Percentiles rank a stretch among this genome's conserved stretches.
These are phyloP conservation scores for Rhea americana DNA, from an alignment of 2,113 vertebrate genomes.

Conservation along the genomic window DNA sequence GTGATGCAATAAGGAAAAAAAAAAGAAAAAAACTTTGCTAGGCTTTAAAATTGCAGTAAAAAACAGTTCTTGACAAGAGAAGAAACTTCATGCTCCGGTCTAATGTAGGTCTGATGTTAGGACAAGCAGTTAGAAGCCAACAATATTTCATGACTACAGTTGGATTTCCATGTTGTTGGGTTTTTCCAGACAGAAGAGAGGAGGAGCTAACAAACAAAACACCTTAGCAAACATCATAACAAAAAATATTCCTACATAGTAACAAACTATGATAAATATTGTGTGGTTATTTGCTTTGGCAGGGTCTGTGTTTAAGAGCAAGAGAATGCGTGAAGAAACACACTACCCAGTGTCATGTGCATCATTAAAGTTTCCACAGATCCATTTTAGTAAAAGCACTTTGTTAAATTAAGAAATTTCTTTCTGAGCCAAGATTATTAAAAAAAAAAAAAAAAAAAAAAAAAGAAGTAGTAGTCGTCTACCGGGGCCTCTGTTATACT, in stretches of 20 bases:
- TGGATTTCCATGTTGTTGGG: constrained; percentile 13
- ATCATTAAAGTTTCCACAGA: constrained; percentile 49
- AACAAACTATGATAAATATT: constrained; percentile 68
- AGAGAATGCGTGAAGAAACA: constrained; percentile 64
- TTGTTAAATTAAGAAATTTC: constrained; percentile 40
- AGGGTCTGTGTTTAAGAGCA: constrained; percentile 32
- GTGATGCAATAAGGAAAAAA: background rate
- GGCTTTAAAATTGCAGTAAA: background rate
- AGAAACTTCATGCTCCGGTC: background rate
- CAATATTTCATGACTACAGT: background rate
- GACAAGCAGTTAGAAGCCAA: background rate
- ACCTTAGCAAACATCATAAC: constrained; percentile 14
- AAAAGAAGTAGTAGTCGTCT: background rate
- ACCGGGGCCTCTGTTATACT: constrained; percentile 1
- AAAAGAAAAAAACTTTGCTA: background rate
- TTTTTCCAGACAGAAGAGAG: constrained; percentile 30
- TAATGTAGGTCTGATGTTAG: background rate
- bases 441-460: background rate
- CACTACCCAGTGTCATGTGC: constrained; percentile 46
- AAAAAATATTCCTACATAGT: constrained; percentile 55
- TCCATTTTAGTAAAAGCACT: constrained; percentile 35
- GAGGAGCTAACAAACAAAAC: constrained; percentile 22
- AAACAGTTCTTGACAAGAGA: background rate
- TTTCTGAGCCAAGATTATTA: constrained; percentile 27
- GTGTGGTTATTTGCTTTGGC: constrained; percentile 69